These are phyloP conservation scores for Chromobotia macracanthus DNA, from an alignment of 2,797 vertebrate genomes.

Conservation along the genomic window DNA sequence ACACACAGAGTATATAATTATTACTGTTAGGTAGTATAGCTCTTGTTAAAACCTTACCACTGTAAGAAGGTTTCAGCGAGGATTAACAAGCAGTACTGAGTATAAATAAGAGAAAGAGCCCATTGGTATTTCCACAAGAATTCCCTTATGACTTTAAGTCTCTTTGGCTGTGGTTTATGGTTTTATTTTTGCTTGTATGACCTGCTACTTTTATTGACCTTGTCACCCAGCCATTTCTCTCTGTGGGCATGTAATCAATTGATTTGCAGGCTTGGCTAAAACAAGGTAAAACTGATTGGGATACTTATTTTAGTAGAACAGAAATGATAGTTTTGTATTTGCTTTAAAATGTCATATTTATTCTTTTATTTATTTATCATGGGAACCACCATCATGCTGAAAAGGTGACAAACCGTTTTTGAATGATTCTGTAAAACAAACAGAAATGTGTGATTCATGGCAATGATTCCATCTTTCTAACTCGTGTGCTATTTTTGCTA, in stretches of 20 bases:
- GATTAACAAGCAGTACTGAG: conserved; percentile 1
- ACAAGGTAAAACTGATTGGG: background rate
- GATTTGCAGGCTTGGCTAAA: conserved; percentile 34
- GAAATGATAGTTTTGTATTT: too few species aligned
- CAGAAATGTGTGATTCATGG: too few species aligned
- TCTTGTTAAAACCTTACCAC: background rate
- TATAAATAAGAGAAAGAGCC: conserved; percentile 46
- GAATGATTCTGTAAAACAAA: too few species aligned
- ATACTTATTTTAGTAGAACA: background rate
- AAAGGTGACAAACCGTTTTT: too few species aligned
- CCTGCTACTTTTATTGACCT: conserved; percentile 42
- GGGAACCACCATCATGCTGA: too few species aligned
- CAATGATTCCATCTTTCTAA: too few species aligned
- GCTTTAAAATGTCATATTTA: too few species aligned
- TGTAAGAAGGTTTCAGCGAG: background rate
- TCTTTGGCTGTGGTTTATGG: conserved; percentile 45
- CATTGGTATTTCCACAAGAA: conserved; percentile 52
- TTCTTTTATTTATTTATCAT: too few species aligned
- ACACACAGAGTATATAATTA: background rate
- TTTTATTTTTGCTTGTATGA: conserved; percentile 49
- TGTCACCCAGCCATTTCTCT: conserved; percentile 41
- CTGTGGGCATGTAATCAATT: conserved; percentile 44
- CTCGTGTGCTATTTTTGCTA: too few species aligned
- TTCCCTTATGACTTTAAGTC: conserved; percentile 48
- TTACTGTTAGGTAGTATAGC: conserved; percentile 22